Evolutionary conservation across 2,113 vertebrate species (phyloP).

Genomic region (Callocephalon fimbriatum): DNA sequence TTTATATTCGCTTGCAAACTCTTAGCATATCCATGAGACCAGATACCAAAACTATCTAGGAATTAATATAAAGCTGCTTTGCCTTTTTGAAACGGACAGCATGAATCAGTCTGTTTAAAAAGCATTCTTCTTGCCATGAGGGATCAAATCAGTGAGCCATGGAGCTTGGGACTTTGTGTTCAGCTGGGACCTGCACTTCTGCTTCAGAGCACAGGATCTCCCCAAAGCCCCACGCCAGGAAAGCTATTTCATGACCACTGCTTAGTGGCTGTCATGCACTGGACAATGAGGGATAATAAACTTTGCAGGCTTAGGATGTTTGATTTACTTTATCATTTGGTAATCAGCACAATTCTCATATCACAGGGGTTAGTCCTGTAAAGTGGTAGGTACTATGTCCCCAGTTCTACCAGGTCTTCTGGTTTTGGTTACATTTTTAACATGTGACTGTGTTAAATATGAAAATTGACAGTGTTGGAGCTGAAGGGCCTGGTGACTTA

Average conservation of each 20-base stretch:
- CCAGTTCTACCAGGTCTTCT: neutral
- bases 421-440: neutral
- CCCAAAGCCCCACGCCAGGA: rapidly evolving
- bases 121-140: neutral
- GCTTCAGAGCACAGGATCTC: neutral
- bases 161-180: neutral
- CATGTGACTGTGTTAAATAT: neutral
- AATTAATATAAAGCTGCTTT: neutral
- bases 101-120: neutral
- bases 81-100: neutral
- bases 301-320: neutral
- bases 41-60: neutral
- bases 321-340: neutral
- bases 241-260: neutral
- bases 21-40: neutral
- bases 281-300: neutral
- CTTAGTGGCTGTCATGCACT: neutral
- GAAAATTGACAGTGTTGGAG: neutral
- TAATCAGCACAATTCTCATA: neutral
- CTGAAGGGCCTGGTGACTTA: neutral
- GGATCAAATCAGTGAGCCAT: neutral
- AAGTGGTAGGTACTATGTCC: neutral
- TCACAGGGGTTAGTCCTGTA: neutral
- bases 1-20: neutral
- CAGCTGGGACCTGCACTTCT: neutral